phyloP scores from a whole-genome alignment of 2,113 vertebrate species.

The Burhinus bistriatus region DNA sequence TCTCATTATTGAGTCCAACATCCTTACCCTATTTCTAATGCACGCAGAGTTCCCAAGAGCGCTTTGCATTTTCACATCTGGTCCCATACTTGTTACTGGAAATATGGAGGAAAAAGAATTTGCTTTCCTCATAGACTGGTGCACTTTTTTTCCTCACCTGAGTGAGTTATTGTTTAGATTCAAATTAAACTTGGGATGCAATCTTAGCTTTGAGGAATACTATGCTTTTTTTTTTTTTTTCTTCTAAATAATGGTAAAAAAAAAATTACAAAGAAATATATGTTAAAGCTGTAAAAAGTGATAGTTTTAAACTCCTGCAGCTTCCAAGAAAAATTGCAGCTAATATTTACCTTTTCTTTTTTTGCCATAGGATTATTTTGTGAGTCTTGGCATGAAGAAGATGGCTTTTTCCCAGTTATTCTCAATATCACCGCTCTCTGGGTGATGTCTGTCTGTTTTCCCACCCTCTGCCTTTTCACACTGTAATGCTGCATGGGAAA shows the following conservation, averaged over 20 bases:
- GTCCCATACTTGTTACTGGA: accelerated
- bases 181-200: background rate
- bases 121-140: background rate
- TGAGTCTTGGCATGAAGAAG: slow-evolving; percentile 62
- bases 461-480: background rate
- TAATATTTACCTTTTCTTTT: slow-evolving; percentile 59
- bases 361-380: slow-evolving; percentile 52
- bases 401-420: slow-evolving; percentile 28
- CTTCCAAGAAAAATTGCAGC: slow-evolving; percentile 30
- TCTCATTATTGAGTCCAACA: background rate
- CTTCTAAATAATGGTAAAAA: background rate
- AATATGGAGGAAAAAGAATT: background rate
- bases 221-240: background rate
- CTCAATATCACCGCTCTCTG: slow-evolving; percentile 38
- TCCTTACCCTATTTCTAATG: background rate
- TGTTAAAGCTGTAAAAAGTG: slow-evolving; percentile 12
- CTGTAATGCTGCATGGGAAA: slow-evolving; percentile 55
- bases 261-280: slow-evolving; percentile 17
- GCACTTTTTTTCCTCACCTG: background rate
- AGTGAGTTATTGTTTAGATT: background rate
- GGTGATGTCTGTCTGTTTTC: slow-evolving; percentile 12
- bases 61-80: background rate
- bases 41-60: background rate
- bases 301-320: background rate
- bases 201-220: slow-evolving; percentile 4